Evolutionary conservation across 2,113 vertebrate genomes (phyloP), one percentile per base, ranked within the genome.

Genomic region (Mirza zaza): DNA sequence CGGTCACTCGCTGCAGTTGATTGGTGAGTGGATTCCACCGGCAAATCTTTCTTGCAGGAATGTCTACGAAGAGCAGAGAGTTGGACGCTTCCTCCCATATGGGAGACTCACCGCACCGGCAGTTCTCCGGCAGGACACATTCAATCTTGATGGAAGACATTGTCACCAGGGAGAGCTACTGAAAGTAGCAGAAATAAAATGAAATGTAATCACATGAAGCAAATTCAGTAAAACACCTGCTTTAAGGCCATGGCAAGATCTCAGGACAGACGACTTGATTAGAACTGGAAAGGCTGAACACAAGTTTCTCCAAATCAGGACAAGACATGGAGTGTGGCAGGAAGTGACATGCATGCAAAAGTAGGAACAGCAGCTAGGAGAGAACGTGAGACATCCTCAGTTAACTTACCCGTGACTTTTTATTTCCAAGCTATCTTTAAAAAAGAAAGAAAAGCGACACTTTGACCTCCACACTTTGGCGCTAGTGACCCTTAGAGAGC

Each of bases 31-130:
- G 86, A 97, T 98, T 98, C 99, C 99, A 99, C 55, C 98, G 98
- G 97, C 98, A 99, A 96, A 99, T 98, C 91, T 98, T 99, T 77
- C 97, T 97, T 0, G 99, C 99, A 0, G 87, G 80, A 85, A 99
- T 99, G 90, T 99, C 99, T 29, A 99, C 99, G 21, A 95, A 99
- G 0, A 99, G 95, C 8, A 99, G 98, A 4, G 98, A 98, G 29
- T 97, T 97, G 10, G 99, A 98, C 9, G 98, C 98, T 96, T 99
- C 99, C 77, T 99, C 99, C 99, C 99, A 99, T 50, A 99, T 96
- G 0, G 99, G 99, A 36, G 99, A 99, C 97, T 99, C 99, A 29
- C 99, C 99, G 25, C 99, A 77, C 88, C 96, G 21, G 96, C 92
- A 98, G 10, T 97, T 95, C 75, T 98, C 97, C 8, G 80, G 97